phyloP scores from a whole-genome alignment of 1,140 invertebrate species.

The Tetragnatha versicolor region DNA sequence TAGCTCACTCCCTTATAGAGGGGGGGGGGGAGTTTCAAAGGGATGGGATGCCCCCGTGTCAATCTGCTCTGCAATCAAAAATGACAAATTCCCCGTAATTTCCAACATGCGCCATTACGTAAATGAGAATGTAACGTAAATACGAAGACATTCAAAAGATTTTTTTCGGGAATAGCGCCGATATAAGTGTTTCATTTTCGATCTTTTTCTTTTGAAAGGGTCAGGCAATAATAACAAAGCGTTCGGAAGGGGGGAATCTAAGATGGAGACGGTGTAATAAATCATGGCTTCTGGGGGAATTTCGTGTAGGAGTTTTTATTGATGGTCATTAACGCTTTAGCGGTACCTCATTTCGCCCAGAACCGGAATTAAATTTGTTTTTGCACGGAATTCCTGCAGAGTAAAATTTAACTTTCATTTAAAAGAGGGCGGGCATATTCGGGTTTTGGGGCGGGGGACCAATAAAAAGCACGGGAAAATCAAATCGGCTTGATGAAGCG shows the following conservation, averaged over 20 bases:
- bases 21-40: not conserved
- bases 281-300: slow-evolving; percentile 11
- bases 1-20: slow-evolving; percentile 24
- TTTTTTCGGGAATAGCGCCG: not conserved
- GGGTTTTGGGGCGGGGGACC: too few relatives aligned
- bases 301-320: slow-evolving; percentile 18
- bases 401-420: slow-evolving; percentile 6
- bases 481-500: too few relatives aligned
- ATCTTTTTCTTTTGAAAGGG: slow-evolving; percentile 3
- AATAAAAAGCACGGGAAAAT: too few relatives aligned
- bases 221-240: slow-evolving; percentile 37
- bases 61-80: slow-evolving; percentile 49
- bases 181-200: slow-evolving; percentile 15
- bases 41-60: slow-evolving; percentile 35
- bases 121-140: slow-evolving; percentile 53
- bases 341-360: not conserved
- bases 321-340: slow-evolving; percentile 33
- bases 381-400: not conserved
- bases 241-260: slow-evolving; percentile 3
- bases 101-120: slow-evolving; percentile 53
- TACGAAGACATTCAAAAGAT: slow-evolving; percentile 46
- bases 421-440: not conserved
- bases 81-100: slow-evolving; percentile 53
- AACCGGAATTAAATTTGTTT: slow-evolving; percentile 39
- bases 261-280: slow-evolving; percentile 13